A percentile compares a stretch with the other conserved stretches of the same genome.
Evolutionary conservation across 2,113 vertebrate species (phyloP).

Genomic region (Acanthochromis polyacanthus): DNA sequence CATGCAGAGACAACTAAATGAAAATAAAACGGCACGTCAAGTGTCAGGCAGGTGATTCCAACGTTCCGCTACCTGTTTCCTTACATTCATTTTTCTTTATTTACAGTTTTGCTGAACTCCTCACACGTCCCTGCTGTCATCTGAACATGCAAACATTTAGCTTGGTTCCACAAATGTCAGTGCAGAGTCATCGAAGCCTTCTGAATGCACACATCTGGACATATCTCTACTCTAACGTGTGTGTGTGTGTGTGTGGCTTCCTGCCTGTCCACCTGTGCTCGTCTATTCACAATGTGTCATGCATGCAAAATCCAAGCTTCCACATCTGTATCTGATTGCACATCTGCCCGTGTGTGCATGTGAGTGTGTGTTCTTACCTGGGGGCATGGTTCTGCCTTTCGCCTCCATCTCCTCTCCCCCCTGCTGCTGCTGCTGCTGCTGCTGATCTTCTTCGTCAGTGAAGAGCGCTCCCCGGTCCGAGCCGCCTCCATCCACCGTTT

Average conservation of each 20-base stretch:
- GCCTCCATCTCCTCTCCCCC: conserved; percentile 83
- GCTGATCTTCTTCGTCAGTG: conserved; percentile 63
- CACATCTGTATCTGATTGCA: conserved; percentile 26
- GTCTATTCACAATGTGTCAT: neutral
- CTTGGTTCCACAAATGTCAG: conserved; percentile 35
- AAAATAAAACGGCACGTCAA: neutral
- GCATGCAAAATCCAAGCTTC: neutral
- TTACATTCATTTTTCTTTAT: neutral
- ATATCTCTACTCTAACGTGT: conserved; percentile 9
- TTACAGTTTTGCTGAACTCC: neutral
- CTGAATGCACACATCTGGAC: conserved; percentile 28
- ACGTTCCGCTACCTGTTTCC: neutral
- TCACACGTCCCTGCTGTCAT: neutral
- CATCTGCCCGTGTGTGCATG: conserved; percentile 6
- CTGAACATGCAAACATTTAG: conserved; percentile 8
- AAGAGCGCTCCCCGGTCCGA: conserved; percentile 78
- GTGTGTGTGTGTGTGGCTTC: conserved; percentile 18
- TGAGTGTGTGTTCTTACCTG: conserved; percentile 76
- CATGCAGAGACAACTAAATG: neutral
- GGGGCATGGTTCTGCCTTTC: conserved; percentile 82
- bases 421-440: conserved; percentile 50
- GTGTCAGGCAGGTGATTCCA: neutral
- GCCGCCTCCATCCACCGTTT: conserved; percentile 84
- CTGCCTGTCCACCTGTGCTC: no score
- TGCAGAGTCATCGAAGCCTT: conserved; percentile 25